Percentiles rank a stretch among this genome's conserved stretches.
Evolutionary conservation across 2,888 invertebrate genomes (phyloP).

Genomic region (Lucinisca nassula): DNA sequence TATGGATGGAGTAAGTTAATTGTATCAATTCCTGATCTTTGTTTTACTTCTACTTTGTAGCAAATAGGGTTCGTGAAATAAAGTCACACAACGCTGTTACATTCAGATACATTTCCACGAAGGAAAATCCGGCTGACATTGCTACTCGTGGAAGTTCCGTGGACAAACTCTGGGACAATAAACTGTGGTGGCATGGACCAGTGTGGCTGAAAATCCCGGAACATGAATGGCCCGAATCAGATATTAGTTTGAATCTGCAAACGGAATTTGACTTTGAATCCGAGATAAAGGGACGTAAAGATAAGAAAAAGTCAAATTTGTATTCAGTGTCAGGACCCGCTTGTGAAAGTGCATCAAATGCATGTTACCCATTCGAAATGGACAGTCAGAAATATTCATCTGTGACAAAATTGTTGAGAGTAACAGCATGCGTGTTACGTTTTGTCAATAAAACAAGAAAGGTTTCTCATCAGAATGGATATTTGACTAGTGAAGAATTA

Average conservation of each 20-base stretch:
- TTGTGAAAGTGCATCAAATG: not conserved
- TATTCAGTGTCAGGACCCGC: not conserved
- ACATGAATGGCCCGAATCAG: not conserved
- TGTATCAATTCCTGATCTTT: too few relatives aligned
- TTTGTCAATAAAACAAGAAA: not conserved
- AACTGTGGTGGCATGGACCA: slow-evolving; percentile 27
- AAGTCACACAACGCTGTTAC: not conserved
- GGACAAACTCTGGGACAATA: not conserved
- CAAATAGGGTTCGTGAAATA: slow-evolving; percentile 11
- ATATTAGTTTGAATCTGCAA: not conserved
- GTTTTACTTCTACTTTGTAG: too few relatives aligned
- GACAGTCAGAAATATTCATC: slow-evolving; percentile 22
- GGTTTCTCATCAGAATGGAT: not conserved
- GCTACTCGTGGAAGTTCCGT: slow-evolving; percentile 6
- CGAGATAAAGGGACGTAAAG: not conserved
- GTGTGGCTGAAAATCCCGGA: not conserved
- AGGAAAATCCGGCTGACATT: not conserved
- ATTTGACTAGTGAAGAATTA: not conserved
- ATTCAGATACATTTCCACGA: slow-evolving; percentile 1
- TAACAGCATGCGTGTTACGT: not conserved
- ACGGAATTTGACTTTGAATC: not conserved
- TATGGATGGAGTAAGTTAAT: too few relatives aligned
- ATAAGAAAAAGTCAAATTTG: not conserved
- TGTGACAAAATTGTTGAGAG: not conserved
- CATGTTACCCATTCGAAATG: slow-evolving; percentile 18